Conservation (phyloP, 2,888 invertebrate genomes). For the Trachelus troglodyta region DNA sequence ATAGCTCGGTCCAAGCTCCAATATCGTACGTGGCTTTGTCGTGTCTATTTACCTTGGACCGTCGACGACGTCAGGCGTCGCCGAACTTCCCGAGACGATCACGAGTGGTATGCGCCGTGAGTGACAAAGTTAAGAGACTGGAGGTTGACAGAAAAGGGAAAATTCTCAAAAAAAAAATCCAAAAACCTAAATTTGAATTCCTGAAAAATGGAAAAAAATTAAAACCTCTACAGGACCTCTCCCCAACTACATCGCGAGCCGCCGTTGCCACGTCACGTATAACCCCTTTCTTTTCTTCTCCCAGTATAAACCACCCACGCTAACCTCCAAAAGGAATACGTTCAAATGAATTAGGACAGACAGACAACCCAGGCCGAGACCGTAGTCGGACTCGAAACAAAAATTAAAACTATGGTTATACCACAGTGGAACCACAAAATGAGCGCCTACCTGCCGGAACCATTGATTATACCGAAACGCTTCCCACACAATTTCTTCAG, state of each 20-base stretch:
- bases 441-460: slow-evolving; percentile 63
- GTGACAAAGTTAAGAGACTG: not conserved
- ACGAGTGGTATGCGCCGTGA: not conserved
- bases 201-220: not conserved
- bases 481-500: slow-evolving; percentile 59
- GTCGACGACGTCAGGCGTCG: slow-evolving; percentile 10
- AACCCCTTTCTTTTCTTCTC: not conserved
- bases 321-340: slow-evolving; percentile 9
- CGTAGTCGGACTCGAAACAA: slow-evolving; percentile 5
- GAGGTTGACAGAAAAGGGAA: not conserved
- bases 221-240: no score
- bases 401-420: slow-evolving; percentile 48
- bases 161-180: not conserved
- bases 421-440: slow-evolving; percentile 53
- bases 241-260: not conserved
- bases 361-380: not conserved
- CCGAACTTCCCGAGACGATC: not conserved
- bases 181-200: no score
- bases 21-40: slow-evolving; percentile 57
- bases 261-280: not conserved
- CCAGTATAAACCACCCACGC: slow-evolving; percentile 4
- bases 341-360: not conserved
- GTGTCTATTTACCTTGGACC: slow-evolving; percentile 48
- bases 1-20: slow-evolving; percentile 35
- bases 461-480: slow-evolving; percentile 64